Evolutionary conservation across 2,113 vertebrate genomes (phyloP).

Genomic region (Vidua macroura): DNA sequence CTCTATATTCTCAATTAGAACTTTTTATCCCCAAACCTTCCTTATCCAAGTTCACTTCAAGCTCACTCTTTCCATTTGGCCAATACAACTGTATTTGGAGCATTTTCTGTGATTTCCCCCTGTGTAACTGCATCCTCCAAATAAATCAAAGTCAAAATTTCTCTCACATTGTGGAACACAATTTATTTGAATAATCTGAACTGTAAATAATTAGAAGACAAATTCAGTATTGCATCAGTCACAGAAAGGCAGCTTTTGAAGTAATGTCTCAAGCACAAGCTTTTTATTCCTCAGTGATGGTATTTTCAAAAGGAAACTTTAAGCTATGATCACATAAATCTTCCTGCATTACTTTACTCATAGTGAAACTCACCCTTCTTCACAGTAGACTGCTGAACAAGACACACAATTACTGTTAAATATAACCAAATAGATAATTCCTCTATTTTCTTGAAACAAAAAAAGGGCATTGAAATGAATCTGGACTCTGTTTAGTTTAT

Average conservation of each 20-base stretch:
- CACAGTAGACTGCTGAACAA: not conserved
- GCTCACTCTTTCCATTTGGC: not conserved
- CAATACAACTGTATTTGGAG: not conserved
- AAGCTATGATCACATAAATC: not conserved
- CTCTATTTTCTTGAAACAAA: not conserved
- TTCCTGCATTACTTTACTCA: not conserved
- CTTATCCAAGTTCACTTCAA: not conserved
- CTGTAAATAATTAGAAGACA: not conserved
- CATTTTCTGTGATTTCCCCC: not conserved
- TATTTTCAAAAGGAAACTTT: not conserved
- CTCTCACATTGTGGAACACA: not conserved
- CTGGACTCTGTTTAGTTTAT: not conserved
- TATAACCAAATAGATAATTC: not conserved
- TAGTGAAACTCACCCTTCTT: not conserved
- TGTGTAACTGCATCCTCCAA: not conserved
- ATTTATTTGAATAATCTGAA: not conserved
- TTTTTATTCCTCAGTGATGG: not conserved
- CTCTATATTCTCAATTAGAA: not conserved
- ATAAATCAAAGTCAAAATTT: not conserved
- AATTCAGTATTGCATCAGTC: not conserved
- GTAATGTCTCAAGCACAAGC: not conserved
- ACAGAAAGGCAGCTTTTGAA: not conserved
- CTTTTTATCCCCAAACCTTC: not conserved
- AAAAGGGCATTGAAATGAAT: not conserved
- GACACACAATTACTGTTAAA: not conserved